Base-by-base conservation (phyloP, 1,140 invertebrate genomes). In the Apis dorsata region DNA sequence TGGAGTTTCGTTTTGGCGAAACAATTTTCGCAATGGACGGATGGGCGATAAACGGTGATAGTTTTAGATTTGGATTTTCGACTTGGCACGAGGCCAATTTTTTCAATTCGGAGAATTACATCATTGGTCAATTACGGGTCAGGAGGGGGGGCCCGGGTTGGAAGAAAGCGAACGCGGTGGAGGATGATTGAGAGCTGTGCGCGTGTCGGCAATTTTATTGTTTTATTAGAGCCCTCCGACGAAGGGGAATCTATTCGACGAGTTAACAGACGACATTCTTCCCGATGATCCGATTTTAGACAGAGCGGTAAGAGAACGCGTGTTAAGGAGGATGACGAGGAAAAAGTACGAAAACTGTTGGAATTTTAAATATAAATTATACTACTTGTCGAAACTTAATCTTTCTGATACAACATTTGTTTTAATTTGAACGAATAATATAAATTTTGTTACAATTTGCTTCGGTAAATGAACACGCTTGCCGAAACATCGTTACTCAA, bases 141-240 rank as follows among this genome's bases (percentile, higher is more conserved):
- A 60, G 65, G 13, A 68, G 71, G 53, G 15, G 71, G 53, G 15
- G 21, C 71, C 19, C 57, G 72, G 63, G 79, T 80, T 84, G 60
- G 85, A 87, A 86, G 81, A 80, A 77, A 87, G 77, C 71, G 85
- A 76, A 66, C 55, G 21, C 49, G 59, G 55, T 34, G 49, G 62
- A 62, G 49, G 62, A 62, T 34, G 72, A 81, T 83, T 21, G 60
- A 57, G 73, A 66, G 34, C 44, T 15, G 65, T 21, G 71, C 81
- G 75, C 75, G 85, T 79, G 85, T 68, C 74, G 51, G 28, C n/a
- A 57, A 79, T 86, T 44, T 44, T 44, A 44, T 44, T 76, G 81
- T 75, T 76, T 83, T 68, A 80, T 74, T 71, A 72, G 55, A 57
- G 66, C 24, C 21, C 9, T 44, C 19, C 65, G 28, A 78, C 66